These are phyloP conservation scores for Odontophorus gujanensis DNA, from an alignment of 2,113 vertebrate genomes.

Conservation along the genomic window DNA sequence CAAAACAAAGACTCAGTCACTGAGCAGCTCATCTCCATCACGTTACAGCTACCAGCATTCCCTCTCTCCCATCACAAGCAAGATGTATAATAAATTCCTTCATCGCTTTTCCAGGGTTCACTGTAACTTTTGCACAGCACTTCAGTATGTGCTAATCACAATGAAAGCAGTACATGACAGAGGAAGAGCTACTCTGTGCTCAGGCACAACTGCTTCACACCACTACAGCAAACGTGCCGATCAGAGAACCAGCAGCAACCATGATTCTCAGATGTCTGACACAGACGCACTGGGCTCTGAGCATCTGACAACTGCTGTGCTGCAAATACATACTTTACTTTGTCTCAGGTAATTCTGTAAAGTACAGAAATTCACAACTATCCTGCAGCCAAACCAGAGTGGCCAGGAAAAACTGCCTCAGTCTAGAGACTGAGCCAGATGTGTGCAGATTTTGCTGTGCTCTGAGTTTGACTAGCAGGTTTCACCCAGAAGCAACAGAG, in stretches of 20 bases:
- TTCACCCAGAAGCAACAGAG: background rate
- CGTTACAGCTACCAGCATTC: background rate
- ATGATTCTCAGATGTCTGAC: background rate
- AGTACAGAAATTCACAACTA: background rate
- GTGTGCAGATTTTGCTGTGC: background rate
- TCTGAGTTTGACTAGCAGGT: background rate
- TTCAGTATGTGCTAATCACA: background rate
- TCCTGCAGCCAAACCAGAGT: conserved; percentile 24
- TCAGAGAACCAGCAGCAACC: background rate
- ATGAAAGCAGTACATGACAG: background rate
- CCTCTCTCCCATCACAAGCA: background rate
- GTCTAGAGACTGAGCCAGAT: background rate
- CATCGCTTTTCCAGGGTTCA: conserved; percentile 15
- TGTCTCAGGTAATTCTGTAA: background rate
- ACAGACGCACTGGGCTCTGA: background rate
- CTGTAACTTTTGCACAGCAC: conserved; percentile 11
- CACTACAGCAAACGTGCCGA: background rate
- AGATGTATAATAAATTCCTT: background rate
- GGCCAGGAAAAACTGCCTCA: background rate
- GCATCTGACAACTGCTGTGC: background rate
- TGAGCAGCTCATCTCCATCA: background rate
- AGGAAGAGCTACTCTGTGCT: background rate
- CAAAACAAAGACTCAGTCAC: background rate
- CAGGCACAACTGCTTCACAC: background rate
- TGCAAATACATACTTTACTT: conserved; percentile 5